Evolutionary conservation across 2,888 invertebrate species (phyloP), one percentile per base, ranked within the genome.

Genomic region (Acleris sparsana): DNA sequence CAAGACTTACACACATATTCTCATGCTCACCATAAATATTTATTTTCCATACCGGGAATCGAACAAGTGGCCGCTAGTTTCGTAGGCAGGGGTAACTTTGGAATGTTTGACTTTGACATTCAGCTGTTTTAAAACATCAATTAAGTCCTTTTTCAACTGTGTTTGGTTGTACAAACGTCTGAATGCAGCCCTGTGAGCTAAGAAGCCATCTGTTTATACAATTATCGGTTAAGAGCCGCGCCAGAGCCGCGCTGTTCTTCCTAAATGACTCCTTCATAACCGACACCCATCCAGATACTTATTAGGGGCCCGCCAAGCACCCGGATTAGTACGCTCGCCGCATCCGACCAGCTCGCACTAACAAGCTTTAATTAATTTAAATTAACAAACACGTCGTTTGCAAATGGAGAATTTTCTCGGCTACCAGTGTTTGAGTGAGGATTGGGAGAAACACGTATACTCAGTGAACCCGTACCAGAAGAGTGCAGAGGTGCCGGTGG

Each of bases 151-250:
- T 25, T 29, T 33, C 9, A 29, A 33, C 33, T 33, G 33, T 33
- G 3, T 9, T 33, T 2, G 9, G 33, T 33, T 33, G 33, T 56
- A n/a, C n/a, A 52, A 20, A 25, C 13, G n/a, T 33, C 33, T 44
- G 48, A 82, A 68, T 89, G 17, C 88, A 79, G 65, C 75, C 79
- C 91, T 85, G 87, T 67, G 39, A 67, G 70, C 77, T 81, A 76
- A 76, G 79, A 78, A 86, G 86, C 86, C 92, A 92, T 92, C 92
- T 92, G 92, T 91, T 92, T 89, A 91, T 91, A 89, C 89, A 92
- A 91, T 92, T 91, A 92, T 91, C 89, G 85, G 87, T 80, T 88
- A 87, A 87, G 87, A 88, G 79, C 80, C 86, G 79, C 82, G 85
- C 82, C 85, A 82, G 89, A 87, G 88, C 88, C 89, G 87, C 89